phyloP scores from a whole-genome alignment of 2,797 vertebrate genomes.

The Anniella stebbinsi region DNA sequence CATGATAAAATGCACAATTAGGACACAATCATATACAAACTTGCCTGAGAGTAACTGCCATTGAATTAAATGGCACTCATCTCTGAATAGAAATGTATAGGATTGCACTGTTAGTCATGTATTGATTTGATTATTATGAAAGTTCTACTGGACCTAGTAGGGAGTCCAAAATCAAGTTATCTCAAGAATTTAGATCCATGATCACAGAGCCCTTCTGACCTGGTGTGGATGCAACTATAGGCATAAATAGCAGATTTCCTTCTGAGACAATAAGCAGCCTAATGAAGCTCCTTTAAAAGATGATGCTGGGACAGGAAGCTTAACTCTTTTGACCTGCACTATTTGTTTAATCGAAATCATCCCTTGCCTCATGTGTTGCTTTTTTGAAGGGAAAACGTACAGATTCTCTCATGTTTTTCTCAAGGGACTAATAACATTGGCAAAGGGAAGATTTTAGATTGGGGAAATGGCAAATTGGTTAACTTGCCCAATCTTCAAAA shows the following conservation, averaged over 20 bases:
- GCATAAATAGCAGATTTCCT: no score
- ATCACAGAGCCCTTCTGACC: background rate
- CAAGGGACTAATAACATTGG: background rate
- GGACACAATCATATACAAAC: background rate
- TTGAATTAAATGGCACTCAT: background rate
- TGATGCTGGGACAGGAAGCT: no score
- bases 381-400: background rate
- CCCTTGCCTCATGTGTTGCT: background rate
- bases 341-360: background rate
- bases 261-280: background rate
- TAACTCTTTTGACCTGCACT: background rate
- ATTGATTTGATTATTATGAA: background rate
- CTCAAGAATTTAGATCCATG: background rate
- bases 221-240: background rate
- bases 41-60: background rate
- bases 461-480: background rate
- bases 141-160: background rate
- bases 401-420: background rate
- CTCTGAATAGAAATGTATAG: background rate
- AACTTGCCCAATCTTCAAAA: background rate
- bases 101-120: background rate
- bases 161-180: background rate
- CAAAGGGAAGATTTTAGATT: background rate
- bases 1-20: background rate
- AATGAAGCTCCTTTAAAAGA: background rate